These are phyloP conservation scores for Cynoglossus semilaevis DNA, from an alignment of 2,113 vertebrate genomes.

Conservation along the genomic window DNA sequence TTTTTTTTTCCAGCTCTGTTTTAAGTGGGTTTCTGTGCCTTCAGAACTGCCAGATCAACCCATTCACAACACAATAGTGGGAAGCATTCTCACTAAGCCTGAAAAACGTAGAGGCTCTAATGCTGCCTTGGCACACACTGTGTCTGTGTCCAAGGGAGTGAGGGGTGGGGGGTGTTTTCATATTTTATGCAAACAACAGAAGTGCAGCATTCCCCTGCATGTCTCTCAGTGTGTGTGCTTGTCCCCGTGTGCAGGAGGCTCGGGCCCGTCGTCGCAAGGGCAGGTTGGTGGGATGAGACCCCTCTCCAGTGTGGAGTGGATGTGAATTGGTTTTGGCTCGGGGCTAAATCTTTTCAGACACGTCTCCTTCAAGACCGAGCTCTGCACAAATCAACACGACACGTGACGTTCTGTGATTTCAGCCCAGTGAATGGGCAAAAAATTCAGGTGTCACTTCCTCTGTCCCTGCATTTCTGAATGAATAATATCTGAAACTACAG, in stretches of 20 bases:
- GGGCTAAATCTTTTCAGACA: constrained; percentile 70
- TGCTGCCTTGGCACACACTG: constrained; percentile 42
- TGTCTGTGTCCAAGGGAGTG: constrained; percentile 14
- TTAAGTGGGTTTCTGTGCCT: constrained; percentile 13
- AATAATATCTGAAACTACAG: constrained; percentile 56
- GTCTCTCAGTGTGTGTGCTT: constrained; percentile 3
- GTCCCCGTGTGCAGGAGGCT: constrained; percentile 34
- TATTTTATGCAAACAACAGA: constrained; percentile 33
- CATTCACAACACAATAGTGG: constrained; percentile 68
- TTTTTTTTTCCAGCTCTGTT: constrained; percentile 14
- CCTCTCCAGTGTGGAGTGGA: constrained; percentile 68
- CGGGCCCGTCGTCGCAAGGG: constrained; percentile 48
- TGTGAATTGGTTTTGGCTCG: constrained; percentile 71
- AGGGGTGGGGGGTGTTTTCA: constrained; percentile 23
- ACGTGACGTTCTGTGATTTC: constrained; percentile 51
- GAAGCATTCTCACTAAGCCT: constrained; percentile 67
- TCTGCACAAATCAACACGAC: constrained; percentile 52
- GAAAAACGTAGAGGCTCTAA: constrained; percentile 42
- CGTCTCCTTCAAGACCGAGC: constrained; percentile 52
- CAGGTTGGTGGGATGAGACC: constrained; percentile 62
- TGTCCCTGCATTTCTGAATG: constrained; percentile 9
- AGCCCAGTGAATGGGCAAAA: constrained; percentile 58
- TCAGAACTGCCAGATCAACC: constrained; percentile 62
- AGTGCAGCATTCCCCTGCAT: constrained; percentile 2
- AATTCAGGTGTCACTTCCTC: constrained; percentile 55